Evolutionary conservation across 2,113 vertebrate genomes (phyloP).

Genomic region (Peromyscus maniculatus): DNA sequence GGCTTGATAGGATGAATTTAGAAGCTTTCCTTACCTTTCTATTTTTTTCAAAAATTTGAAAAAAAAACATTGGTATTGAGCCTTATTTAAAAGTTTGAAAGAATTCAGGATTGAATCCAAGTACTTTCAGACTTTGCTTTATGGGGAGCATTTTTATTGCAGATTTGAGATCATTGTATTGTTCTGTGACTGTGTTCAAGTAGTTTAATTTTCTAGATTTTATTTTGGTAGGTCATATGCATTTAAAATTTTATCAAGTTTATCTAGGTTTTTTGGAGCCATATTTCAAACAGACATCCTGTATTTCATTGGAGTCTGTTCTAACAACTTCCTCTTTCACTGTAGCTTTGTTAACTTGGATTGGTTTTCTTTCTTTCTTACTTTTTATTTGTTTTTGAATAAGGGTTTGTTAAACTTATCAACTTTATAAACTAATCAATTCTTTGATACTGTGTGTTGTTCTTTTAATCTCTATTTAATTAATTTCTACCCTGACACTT

Average conservation of each 20-base stretch:
- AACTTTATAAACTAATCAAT: background rate
- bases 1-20: background rate
- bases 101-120: background rate
- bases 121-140: background rate
- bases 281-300: background rate
- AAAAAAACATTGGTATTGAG: background rate
- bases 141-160: background rate
- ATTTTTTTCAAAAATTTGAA: background rate
- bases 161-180: background rate
- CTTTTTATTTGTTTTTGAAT: background rate
- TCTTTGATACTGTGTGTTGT: background rate
- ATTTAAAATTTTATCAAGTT: background rate
- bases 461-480: background rate
- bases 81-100: background rate
- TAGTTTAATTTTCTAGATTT: background rate
- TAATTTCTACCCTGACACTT: background rate
- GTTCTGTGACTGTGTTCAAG: background rate
- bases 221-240: background rate
- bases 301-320: background rate
- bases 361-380: background rate
- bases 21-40: background rate
- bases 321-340: background rate
- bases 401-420: background rate
- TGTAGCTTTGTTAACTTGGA: background rate
- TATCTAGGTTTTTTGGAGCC: background rate